These are phyloP conservation scores for Brachylomia viminalis DNA, from an alignment of 2,888 invertebrate genomes.

Conservation along the genomic window DNA sequence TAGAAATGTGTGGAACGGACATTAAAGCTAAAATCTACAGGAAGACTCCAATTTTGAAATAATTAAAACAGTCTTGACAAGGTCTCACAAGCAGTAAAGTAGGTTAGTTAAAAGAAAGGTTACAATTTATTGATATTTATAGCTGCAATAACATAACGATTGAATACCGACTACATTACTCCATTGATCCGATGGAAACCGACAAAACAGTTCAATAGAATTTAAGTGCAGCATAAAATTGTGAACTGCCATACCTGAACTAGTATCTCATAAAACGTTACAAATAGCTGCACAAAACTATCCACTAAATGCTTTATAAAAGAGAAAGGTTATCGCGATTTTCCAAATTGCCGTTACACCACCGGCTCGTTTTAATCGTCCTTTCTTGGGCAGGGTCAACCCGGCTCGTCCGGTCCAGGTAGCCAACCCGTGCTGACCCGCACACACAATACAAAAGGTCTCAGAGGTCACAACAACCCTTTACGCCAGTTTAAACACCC, in stretches of 20 bases:
- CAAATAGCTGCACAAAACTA: conserved; percentile 77
- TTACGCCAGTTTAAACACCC: conserved; percentile 88
- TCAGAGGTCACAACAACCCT: conserved; percentile 87
- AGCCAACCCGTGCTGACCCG: conserved; percentile 88
- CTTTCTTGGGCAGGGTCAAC: conserved; percentile 82
- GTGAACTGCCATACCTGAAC: conserved; percentile 53
- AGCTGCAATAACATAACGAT: conserved; percentile 22
- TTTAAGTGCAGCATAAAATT: conserved; percentile 47
- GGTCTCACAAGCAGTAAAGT: neutral
- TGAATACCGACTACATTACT: conserved; percentile 5
- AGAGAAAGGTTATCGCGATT: conserved; percentile 87
- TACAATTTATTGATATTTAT: conserved; percentile 29
- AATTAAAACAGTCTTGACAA: conserved; percentile 4
- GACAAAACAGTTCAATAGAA: conserved; percentile 18
- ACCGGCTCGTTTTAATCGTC: conserved; percentile 88
- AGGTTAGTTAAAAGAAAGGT: conserved; percentile 13
- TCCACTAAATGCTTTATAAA: conserved; percentile 73
- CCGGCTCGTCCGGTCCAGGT: conserved; percentile 82
- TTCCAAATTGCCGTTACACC: conserved; percentile 84
- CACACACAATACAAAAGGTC: conserved; percentile 79
- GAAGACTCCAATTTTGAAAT: conserved; percentile 9
- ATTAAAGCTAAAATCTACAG: neutral
- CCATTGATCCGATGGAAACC: conserved; percentile 23
- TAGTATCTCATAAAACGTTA: conserved; percentile 70
- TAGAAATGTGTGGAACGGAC: conserved; percentile 33